phyloP scores from a whole-genome alignment of 92 coral and sea anemone genomes.

The Zoanthus solanderi region DNA sequence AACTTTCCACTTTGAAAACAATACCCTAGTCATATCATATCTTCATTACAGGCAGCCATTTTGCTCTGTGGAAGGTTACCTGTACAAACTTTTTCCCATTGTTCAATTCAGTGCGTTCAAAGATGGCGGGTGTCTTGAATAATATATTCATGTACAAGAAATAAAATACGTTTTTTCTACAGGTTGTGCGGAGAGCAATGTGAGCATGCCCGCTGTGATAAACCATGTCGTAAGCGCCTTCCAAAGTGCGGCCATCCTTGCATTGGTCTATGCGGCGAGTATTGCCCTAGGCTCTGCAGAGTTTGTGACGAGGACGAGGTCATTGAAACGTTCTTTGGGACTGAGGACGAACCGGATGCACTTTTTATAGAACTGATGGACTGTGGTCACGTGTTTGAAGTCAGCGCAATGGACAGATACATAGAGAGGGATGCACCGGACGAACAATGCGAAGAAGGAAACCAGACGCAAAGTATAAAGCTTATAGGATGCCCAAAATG shows the following conservation, averaged over 20 bases:
- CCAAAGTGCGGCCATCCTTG: slow-evolving; percentile 71
- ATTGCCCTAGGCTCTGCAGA: slow-evolving; percentile 86
- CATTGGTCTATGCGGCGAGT: slow-evolving; percentile 93
- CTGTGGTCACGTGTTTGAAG: slow-evolving; percentile 90
- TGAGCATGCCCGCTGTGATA: slow-evolving; percentile 79
- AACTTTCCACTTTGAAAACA: too few relatives aligned
- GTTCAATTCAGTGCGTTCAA: not conserved
- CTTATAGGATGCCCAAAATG: slow-evolving; percentile 87
- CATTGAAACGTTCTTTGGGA: slow-evolving; percentile 84
- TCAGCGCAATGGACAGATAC: slow-evolving; percentile 77
- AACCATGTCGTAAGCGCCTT: slow-evolving; percentile 68
- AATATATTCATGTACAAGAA: not conserved
- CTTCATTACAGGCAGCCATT: too few relatives aligned
- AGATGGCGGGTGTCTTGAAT: not conserved
- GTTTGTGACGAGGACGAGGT: slow-evolving; percentile 79
- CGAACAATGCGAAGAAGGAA: slow-evolving; percentile 2
- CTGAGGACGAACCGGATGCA: slow-evolving; percentile 76
- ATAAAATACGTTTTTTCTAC: not conserved
- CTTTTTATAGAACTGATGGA: slow-evolving; percentile 81
- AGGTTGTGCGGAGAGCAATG: slow-evolving; percentile 82
- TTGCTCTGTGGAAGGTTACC: too few relatives aligned
- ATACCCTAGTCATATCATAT: too few relatives aligned
- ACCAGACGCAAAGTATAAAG: slow-evolving; percentile 39
- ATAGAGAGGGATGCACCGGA: slow-evolving; percentile 62
- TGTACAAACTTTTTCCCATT: too few relatives aligned